Conservation (phyloP, 2,888 invertebrate species). For the Sinopyrophorus schimmeli region DNA sequence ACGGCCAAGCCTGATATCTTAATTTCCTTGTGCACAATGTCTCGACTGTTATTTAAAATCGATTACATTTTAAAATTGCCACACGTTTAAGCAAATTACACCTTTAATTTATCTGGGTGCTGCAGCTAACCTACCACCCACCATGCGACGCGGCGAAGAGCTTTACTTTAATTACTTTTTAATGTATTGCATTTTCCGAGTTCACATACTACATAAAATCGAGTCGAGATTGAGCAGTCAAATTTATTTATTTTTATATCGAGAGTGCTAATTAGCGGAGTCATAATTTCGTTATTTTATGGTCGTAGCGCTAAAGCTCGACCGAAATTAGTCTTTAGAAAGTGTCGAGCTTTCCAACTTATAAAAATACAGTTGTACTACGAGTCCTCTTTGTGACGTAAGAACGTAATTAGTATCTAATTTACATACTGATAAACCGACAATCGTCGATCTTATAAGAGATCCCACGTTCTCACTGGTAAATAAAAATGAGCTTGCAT, state of each 20-base stretch:
- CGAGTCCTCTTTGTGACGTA: no score
- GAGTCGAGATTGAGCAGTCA: conserved; percentile 35
- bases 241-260: conserved; percentile 35
- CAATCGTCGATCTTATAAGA: no score
- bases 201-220: conserved; percentile 23
- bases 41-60: conserved; percentile 43
- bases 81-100: conserved; percentile 42
- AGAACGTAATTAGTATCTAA: no score
- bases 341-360: no score
- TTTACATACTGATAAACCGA: no score
- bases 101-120: conserved; percentile 21
- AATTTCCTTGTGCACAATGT: conserved; percentile 20
- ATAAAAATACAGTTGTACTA: no score
- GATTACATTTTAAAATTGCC: conserved; percentile 42
- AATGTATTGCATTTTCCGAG: conserved; percentile 33
- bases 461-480: no score
- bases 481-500: no score
- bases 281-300: conserved; percentile 30
- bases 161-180: conserved; percentile 42
- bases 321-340: no score
- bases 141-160: conserved; percentile 28
- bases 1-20: conserved; percentile 18
- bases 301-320: conserved; percentile 15
- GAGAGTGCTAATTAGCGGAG: conserved; percentile 34
- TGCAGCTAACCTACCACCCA: conserved; percentile 37